Evolutionary conservation across 2,797 vertebrate genomes (phyloP).

Genomic region (Crocodylus rhombifer): DNA sequence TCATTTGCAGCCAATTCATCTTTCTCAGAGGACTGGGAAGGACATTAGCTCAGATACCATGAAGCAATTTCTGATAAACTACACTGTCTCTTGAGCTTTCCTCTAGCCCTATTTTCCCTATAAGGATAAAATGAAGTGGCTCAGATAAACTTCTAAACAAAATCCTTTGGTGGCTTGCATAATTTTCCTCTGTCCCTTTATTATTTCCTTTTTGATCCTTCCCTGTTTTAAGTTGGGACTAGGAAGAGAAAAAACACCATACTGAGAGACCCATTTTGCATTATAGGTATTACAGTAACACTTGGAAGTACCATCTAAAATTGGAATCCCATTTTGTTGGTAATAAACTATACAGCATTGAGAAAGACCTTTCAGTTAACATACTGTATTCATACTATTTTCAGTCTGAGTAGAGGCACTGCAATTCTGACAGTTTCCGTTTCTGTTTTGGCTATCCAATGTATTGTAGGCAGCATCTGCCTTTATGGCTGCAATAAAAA

Average conservation of each 20-base stretch:
- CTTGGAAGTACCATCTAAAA: neutral
- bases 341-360: neutral
- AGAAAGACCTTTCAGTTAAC: neutral
- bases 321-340: neutral
- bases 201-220: constrained; percentile 32
- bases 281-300: constrained; percentile 9
- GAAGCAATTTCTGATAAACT: neutral
- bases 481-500: neutral
- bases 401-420: neutral
- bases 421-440: neutral
- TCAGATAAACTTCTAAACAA: neutral
- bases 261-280: neutral
- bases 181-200: neutral
- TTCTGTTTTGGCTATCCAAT: neutral
- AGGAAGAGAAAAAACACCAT: constrained; percentile 53
- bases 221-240: neutral
- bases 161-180: neutral
- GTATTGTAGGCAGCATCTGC: neutral
- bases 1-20: neutral
- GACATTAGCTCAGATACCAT: neutral
- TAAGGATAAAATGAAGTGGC: neutral
- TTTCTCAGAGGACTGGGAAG: neutral
- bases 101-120: neutral
- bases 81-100: neutral
- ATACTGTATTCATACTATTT: neutral